These are phyloP conservation scores for Penaeus indicus DNA, from an alignment of 1,140 invertebrate genomes.

Conservation along the genomic window DNA sequence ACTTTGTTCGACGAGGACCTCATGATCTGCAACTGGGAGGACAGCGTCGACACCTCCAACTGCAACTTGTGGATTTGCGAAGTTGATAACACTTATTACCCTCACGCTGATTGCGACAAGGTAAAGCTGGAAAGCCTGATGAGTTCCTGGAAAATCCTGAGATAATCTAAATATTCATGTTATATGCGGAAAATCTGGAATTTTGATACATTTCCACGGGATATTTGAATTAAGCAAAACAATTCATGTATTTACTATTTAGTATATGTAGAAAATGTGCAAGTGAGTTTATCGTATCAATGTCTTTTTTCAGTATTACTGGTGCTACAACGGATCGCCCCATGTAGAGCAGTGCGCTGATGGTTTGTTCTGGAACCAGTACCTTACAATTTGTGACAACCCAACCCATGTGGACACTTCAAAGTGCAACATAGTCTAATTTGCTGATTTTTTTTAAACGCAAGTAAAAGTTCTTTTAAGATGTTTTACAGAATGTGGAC, in stretches of 20 bases:
- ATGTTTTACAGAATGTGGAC: not conserved
- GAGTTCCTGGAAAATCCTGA: not conserved
- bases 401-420: conserved; percentile 48
- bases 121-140: not conserved
- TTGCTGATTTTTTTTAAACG: not conserved
- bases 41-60: conserved; percentile 72
- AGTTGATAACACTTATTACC: conserved; percentile 49
- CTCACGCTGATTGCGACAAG: conserved; percentile 57
- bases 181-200: no score
- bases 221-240: not conserved
- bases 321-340: conserved; percentile 56
- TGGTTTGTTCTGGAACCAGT: conserved; percentile 75
- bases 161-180: not conserved
- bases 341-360: conserved; percentile 71
- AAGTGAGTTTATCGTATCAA: not conserved
- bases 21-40: conserved; percentile 70
- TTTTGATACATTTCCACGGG: no score
- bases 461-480: not conserved
- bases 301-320: conserved; percentile 57
- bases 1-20: conserved; percentile 74
- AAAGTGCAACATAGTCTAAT: conserved; percentile 44
- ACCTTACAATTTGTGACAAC: conserved; percentile 70
- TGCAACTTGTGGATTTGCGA: conserved; percentile 59
- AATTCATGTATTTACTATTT: not conserved
- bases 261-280: not conserved